Evolutionary conservation across 1,140 invertebrate species (phyloP), one percentile per base, ranked within the genome.

Genomic region (Drosophila virilis): DNA sequence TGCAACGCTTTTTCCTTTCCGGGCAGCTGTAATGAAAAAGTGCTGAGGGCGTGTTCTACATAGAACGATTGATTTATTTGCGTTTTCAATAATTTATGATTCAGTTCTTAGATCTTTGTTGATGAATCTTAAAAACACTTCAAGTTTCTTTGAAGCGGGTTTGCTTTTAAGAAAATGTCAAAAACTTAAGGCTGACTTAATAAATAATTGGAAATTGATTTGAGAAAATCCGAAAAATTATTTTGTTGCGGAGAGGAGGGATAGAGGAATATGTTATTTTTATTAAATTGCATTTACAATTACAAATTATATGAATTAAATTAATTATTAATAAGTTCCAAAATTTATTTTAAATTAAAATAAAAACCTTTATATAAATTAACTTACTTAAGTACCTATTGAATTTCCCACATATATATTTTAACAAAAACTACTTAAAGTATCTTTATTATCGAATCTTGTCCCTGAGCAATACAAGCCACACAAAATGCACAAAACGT

Each of bases 401-500:
- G 22, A 28, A 28, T 28, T 28, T 28, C 3, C 22, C 22, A 28
- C 5, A 35, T 10, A 38, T 38, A 22, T 38, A 17, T 55, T 55
- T 9, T 12, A 13, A 8, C 12, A 54, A 13, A 50, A 40, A 50
- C 8, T 28, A 33, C 8, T 33, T 51, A 32, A 48, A 62, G 22
- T 52, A 64, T 54, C 32, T 54, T 65, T 15, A 28, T 54, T 54
- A 45, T 4, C 15, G 13, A 62, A 60, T 50, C 55, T 51, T 15
- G n/a, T 8, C 15, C 9, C 28, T n/a, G 22, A 28, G 22, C 13
- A 22, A 15, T 61, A 69, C 48, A 69, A 70, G 35, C 54, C 22
- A n/a, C 33, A n/a, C 42, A 50, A 58, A 48, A 46, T 50, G 28
- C 37, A 51, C 33, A 50, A 71, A 58, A 71, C 48, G 48, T 64